phyloP scores from a whole-genome alignment of 2,797 vertebrate genomes.

The Synaphobranchus kaupii region DNA sequence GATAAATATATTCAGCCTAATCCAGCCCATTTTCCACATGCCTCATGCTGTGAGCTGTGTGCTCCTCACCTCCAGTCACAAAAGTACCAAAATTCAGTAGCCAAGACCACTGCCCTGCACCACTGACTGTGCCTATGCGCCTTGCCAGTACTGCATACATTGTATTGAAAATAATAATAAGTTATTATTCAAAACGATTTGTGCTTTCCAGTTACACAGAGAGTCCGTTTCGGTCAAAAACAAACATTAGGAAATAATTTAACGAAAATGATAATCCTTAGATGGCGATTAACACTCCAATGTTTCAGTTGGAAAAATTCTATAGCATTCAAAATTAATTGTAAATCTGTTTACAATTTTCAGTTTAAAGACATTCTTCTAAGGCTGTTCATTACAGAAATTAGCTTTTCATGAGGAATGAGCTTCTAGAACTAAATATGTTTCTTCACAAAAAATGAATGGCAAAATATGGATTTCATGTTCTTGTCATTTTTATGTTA shows the following conservation, averaged over 20 bases:
- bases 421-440: background rate
- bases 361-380: too few relatives aligned
- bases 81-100: background rate
- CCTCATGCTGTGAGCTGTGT: too few relatives aligned
- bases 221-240: background rate
- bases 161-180: background rate
- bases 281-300: background rate
- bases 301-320: background rate
- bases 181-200: background rate
- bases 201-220: background rate
- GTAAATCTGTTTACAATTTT: background rate
- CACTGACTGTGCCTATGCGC: too few relatives aligned
- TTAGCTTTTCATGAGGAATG: too few relatives aligned
- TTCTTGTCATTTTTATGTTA: background rate
- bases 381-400: too few relatives aligned
- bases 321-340: background rate
- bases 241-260: background rate
- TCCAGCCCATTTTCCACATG: too few relatives aligned
- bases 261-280: background rate
- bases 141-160: background rate
- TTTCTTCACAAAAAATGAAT: background rate
- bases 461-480: background rate
- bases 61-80: too few relatives aligned
- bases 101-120: background rate
- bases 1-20: too few relatives aligned